Evolutionary conservation across 2,797 vertebrate genomes (phyloP).

Genomic region (Sebastes itinus): DNA sequence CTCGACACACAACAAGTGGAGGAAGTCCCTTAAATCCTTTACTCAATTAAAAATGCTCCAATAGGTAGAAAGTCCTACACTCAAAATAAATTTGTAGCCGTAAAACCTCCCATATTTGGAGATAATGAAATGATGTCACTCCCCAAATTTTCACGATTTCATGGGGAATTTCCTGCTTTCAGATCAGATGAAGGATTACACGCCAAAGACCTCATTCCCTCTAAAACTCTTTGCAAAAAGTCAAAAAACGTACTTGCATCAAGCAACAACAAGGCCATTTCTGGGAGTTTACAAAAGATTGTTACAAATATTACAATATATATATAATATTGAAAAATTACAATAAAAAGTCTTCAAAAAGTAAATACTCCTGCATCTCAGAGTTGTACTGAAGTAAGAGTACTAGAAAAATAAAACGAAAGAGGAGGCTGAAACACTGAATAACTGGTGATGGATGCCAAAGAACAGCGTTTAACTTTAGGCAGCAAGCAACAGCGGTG

Average conservation of each 20-base stretch:
- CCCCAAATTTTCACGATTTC: neutral
- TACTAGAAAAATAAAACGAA: neutral
- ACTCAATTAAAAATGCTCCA: neutral
- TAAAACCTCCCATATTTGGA: neutral
- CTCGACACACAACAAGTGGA: neutral
- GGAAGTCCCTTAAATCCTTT: neutral
- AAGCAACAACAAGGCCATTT: neutral
- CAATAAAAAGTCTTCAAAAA: neutral
- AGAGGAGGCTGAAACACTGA: neutral
- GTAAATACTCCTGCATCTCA: neutral
- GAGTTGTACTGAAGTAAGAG: neutral
- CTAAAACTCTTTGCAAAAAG: neutral
- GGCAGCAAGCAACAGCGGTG: neutral
- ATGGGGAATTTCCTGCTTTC: neutral
- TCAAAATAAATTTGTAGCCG: neutral
- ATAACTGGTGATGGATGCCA: neutral
- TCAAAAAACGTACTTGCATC: neutral
- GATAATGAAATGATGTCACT: neutral
- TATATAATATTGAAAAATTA: neutral
- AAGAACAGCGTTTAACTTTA: neutral
- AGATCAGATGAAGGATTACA: conserved; percentile 1
- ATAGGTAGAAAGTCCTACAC: neutral
- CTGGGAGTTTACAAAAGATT: neutral
- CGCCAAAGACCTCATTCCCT: neutral
- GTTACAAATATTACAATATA: neutral